Conservation (phyloP, 2,888 invertebrate species). For the Platycheirus albimanus region DNA sequence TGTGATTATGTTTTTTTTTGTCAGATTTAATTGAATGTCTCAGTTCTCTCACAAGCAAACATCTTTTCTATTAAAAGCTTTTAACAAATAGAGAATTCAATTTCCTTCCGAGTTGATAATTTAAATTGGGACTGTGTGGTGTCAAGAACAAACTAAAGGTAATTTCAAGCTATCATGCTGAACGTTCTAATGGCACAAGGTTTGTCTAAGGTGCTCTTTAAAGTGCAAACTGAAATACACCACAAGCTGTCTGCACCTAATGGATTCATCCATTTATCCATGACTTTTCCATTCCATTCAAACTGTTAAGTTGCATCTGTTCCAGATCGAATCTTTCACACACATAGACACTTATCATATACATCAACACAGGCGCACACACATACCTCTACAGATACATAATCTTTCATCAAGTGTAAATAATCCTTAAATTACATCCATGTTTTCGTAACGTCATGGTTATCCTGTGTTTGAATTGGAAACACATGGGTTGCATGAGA, state of each 20-base stretch:
- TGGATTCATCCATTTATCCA: constrained; percentile 25
- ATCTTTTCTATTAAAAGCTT: too few species aligned
- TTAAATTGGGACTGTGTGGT: constrained; percentile 7
- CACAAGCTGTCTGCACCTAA: constrained; percentile 16
- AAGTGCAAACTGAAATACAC: constrained; percentile 1
- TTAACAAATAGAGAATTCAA: background rate
- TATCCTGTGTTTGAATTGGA: constrained; percentile 30
- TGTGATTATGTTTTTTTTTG: too few species aligned
- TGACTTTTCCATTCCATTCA: constrained; percentile 1
- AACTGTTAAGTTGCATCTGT: constrained; percentile 23
- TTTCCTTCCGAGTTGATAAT: background rate
- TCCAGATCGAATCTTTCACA: constrained; percentile 7
- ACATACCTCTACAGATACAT: background rate
- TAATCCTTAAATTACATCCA: constrained; percentile 43
- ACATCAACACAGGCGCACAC: background rate
- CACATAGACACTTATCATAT: background rate
- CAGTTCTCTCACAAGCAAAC: too few species aligned
- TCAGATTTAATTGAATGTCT: too few species aligned
- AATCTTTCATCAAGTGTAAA: constrained; percentile 39
- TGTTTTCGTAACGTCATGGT: constrained; percentile 24
- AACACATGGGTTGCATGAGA: constrained; percentile 39
- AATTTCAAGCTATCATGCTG: too few species aligned
- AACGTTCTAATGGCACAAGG: background rate
- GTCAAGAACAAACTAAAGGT: background rate
- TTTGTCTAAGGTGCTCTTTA: background rate